A percentile compares a stretch with the other conserved stretches of the same genome.
Conservation (phyloP, 2,888 invertebrate genomes). For the Pyrrhopygopsis socrates region DNA sequence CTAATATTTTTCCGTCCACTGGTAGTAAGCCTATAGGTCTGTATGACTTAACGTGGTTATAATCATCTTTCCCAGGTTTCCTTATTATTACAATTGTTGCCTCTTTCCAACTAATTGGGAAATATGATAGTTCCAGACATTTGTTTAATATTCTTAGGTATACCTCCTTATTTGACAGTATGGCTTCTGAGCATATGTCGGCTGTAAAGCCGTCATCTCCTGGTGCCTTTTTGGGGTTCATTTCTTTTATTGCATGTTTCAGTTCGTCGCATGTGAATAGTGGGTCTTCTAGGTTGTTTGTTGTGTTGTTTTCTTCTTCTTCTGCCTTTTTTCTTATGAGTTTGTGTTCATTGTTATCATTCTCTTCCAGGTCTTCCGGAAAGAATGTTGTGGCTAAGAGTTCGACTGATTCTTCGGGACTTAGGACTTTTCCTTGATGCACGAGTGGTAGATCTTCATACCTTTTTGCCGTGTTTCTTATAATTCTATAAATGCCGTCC, state of each 20-base stretch:
- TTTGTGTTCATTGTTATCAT: not conserved
- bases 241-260: not conserved
- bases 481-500: constrained; percentile 70
- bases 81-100: constrained; percentile 47
- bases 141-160: constrained; percentile 27
- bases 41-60: constrained; percentile 47
- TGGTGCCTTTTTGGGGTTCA: constrained; percentile 40
- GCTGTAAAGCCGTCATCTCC: constrained; percentile 42
- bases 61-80: constrained; percentile 60
- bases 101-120: constrained; percentile 67
- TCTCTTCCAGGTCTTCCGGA: not conserved
- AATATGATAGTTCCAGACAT: constrained; percentile 39
- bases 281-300: not conserved
- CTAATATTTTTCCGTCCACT: constrained; percentile 11
- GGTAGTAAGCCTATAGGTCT: constrained; percentile 34
- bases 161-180: not conserved
- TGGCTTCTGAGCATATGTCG: constrained; percentile 35
- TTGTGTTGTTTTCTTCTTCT: not conserved
- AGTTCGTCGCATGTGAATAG: not conserved
- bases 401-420: not conserved
- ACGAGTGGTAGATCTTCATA: not conserved
- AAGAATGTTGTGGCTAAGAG: not conserved
- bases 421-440: not conserved
- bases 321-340: not conserved
- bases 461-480: constrained; percentile 26